A percentile compares a stretch with the other conserved stretches of the same genome.
phyloP scores from a whole-genome alignment of 2,797 vertebrate species.

The Intellagama lesueurii region DNA sequence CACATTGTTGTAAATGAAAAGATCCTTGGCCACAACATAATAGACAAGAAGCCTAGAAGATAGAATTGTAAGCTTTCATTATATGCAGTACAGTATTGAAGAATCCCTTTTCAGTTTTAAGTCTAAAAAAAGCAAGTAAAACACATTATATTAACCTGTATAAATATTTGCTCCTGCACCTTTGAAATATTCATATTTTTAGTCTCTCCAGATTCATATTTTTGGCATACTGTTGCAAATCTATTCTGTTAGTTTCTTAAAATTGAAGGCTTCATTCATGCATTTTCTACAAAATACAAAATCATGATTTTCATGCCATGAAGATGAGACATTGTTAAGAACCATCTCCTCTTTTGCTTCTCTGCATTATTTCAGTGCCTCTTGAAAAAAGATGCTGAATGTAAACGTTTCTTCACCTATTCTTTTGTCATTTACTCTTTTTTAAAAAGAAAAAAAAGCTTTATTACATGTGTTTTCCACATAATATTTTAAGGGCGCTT shows the following conservation, averaged over 20 bases:
- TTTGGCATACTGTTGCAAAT: conserved; percentile 23
- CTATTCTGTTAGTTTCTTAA: not conserved
- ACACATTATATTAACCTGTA: conserved; percentile 20
- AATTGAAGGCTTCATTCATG: not conserved
- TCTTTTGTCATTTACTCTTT: conserved; percentile 13
- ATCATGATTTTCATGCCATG: not conserved
- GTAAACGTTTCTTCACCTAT: not conserved
- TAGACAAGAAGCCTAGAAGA: not conserved
- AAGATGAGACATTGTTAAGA: not conserved
- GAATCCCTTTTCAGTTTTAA: conserved; percentile 5
- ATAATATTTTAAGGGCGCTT: not conserved
- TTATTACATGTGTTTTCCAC: not conserved
- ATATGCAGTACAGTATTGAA: not conserved
- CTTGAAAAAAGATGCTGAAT: not conserved
- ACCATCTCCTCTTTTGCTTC: not conserved
- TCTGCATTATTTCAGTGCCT: not conserved
- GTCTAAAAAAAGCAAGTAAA: conserved; percentile 33
- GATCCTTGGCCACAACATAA: not conserved
- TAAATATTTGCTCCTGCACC: conserved; percentile 19
- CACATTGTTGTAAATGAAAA: not conserved
- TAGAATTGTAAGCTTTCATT: not conserved
- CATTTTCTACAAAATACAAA: not conserved
- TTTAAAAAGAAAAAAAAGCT: not conserved
- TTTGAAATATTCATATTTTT: conserved; percentile 36
- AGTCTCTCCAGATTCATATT: conserved; percentile 7